These are phyloP conservation scores for Crossaster papposus DNA, from an alignment of 53 echinoderm and acorn worm species.

Conservation along the genomic window DNA sequence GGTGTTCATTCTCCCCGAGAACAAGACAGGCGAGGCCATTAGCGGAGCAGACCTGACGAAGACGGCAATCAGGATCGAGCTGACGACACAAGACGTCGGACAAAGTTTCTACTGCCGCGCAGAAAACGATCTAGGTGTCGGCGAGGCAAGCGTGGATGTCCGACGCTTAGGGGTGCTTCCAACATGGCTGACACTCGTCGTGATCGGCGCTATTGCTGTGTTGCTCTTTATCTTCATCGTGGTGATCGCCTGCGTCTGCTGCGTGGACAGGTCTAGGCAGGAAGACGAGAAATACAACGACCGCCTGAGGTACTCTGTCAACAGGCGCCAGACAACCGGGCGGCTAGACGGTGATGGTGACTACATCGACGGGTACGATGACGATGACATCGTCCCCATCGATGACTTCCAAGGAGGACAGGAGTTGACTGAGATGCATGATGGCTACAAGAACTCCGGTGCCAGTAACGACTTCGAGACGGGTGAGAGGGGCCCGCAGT, in stretches of 20 bases:
- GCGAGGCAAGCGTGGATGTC: slow-evolving; percentile 32
- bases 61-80: background rate
- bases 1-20: slow-evolving; percentile 3
- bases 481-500: slow-evolving; percentile 35
- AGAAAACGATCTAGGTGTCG: slow-evolving; percentile 32
- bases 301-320: slow-evolving; percentile 25
- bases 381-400: slow-evolving; percentile 42
- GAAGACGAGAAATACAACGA: background rate
- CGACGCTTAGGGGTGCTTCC: slow-evolving; percentile 45
- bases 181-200: slow-evolving; percentile 61
- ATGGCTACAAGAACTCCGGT: background rate
- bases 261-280: slow-evolving; percentile 31
- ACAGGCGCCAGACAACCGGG: slow-evolving; percentile 1
- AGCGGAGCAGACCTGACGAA: background rate
- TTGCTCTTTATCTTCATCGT: slow-evolving; percentile 53
- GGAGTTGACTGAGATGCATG: slow-evolving; percentile 23
- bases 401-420: slow-evolving; percentile 61
- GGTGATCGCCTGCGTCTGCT: slow-evolving; percentile 43
- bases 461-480: slow-evolving; percentile 46
- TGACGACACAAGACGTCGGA: slow-evolving; percentile 41
- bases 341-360: slow-evolving; percentile 2
- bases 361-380: slow-evolving; percentile 30
- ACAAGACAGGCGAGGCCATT: background rate
- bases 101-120: slow-evolving; percentile 47
- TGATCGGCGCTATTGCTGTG: slow-evolving; percentile 53